Percentiles rank a stretch among this genome's conserved stretches.
phyloP scores from a whole-genome alignment of 2,888 invertebrate species.

The Geophilus truncorum region DNA sequence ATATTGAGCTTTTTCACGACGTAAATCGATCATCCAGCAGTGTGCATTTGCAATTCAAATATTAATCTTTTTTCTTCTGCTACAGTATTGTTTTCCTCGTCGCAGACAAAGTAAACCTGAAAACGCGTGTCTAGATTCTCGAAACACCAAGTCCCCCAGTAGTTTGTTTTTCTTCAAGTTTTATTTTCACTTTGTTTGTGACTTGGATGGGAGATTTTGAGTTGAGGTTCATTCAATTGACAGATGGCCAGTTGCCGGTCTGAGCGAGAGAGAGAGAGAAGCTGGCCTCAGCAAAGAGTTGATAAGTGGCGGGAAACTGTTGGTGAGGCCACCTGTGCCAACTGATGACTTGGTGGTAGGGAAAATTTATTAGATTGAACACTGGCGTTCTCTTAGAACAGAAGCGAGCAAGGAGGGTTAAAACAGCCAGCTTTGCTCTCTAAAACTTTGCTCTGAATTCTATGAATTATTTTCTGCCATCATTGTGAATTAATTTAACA shows the following conservation, averaged over 20 bases:
- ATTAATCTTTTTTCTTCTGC: neutral
- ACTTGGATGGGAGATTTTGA: no score
- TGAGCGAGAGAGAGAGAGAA: neutral
- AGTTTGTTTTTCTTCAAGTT: neutral
- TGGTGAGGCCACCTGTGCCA: constrained; percentile 8
- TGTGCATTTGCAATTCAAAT: constrained; percentile 1
- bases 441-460: neutral
- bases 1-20: neutral
- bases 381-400: neutral
- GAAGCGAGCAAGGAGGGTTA: neutral
- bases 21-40: neutral
- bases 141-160: no score
- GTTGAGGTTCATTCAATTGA: neutral
- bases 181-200: neutral
- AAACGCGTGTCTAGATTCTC: no score
- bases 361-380: constrained; percentile 1
- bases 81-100: no score
- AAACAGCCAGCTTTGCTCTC: neutral
- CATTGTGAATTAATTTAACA: neutral
- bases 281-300: constrained; percentile 5
- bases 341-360: constrained; percentile 8
- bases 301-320: constrained; percentile 3
- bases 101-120: no score
- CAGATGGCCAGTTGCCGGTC: neutral
- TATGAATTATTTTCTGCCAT: neutral